A percentile compares a stretch with the other conserved stretches of the same genome.
phyloP scores from a whole-genome alignment of 2,113 vertebrate genomes.

The Manacus vitellinus region DNA sequence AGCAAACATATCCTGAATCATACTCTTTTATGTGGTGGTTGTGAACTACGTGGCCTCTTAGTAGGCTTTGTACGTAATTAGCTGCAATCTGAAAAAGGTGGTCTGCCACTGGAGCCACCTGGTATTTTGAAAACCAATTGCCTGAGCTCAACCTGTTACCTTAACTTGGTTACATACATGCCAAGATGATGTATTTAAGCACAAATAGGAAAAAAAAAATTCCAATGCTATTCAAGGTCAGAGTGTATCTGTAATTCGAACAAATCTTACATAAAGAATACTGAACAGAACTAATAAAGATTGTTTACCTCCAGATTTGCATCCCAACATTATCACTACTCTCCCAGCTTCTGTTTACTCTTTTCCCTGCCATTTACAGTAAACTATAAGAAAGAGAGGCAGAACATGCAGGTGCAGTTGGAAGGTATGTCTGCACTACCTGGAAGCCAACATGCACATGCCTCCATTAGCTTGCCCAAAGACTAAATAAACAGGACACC shows the following conservation, averaged over 20 bases:
- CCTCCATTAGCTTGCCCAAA: not conserved
- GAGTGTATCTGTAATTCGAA: not conserved
- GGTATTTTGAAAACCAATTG: not conserved
- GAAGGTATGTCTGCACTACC: not conserved
- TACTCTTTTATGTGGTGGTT: not conserved
- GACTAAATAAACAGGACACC: not conserved
- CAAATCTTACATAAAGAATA: not conserved
- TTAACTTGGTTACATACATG: not conserved
- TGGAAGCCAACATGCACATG: not conserved
- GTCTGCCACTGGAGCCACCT: not conserved
- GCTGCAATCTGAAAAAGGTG: not conserved
- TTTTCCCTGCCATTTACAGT: not conserved
- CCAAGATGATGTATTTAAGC: not conserved
- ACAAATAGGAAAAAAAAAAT: not conserved
- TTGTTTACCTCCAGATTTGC: not conserved
- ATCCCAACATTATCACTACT: not conserved
- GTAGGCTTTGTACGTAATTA: not conserved
- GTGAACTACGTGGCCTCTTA: not conserved
- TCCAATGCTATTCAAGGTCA: not conserved
- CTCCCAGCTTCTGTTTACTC: not conserved
- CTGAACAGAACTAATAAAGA: not conserved
- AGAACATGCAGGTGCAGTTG: not conserved
- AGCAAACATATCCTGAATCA: not conserved
- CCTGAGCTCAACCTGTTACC: not conserved
- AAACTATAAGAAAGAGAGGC: not conserved